Evolutionary conservation across 1,140 invertebrate genomes (phyloP), one percentile per base, ranked within the genome.

Genomic region (Zaprionus lachaisei): DNA sequence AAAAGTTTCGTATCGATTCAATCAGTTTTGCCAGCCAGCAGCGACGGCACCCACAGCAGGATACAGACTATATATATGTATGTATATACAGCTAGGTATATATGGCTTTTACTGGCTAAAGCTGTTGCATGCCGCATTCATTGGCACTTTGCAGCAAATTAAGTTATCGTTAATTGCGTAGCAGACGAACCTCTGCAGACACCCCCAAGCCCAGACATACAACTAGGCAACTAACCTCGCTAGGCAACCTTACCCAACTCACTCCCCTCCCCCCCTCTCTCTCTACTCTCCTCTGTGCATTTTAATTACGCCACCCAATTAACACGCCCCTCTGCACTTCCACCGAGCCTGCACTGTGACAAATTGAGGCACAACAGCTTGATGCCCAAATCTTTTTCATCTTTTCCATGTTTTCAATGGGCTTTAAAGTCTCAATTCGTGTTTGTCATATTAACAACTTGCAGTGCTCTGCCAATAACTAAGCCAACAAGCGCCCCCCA

Each of bases 221-320:
- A 17, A 55, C 31, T 1, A 20, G 51, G 61, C 51, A 51, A 60
- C 31, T 34, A 47, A 47, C 41, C 41, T 47, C n/a, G 22, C 24
- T 26, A 58, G 44, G 47, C 49, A 51, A 58, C 28, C 38, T 28
- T 20, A 3, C 22, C 67, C 31, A 31, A 26, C 5, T 26, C 24
- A 26, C 26, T 28, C 56, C 17, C 38, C 34, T 6, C 62, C 17
- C 57, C 54, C 37, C 15, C 55, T 24, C 28, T 47, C 37, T 51
- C 47, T 12, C 57, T 55, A 31, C 20, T 5, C 12, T 57, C 4
- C 55, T 72, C 37, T 63, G 28, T 77, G 69, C 71, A 71, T 77
- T 81, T 80, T 89, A 90, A 89, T 89, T 90, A 80, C 85, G 72
- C 54, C 85, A 90, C 58, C 72, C 68, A 91, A 85, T 90, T 91